Conservation (phyloP, 2,113 vertebrate genomes). For the Tretioscincus oriximinensis region DNA sequence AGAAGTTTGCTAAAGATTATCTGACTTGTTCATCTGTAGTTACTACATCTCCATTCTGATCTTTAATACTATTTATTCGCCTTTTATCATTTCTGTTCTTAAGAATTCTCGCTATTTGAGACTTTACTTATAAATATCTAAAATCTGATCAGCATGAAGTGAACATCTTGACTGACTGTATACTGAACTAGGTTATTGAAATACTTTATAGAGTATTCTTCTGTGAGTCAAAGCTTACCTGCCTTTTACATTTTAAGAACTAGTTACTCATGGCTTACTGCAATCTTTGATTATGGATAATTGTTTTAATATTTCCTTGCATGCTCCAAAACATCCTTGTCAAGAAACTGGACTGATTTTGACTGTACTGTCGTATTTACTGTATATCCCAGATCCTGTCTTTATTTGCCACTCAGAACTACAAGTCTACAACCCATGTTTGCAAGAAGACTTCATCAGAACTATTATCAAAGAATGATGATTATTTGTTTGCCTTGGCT, state of each 20-base stretch:
- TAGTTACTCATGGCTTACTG: background rate
- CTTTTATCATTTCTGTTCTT: too few species aligned
- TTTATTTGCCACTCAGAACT: background rate
- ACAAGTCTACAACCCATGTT: background rate
- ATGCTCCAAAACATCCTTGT: background rate
- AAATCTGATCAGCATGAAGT: background rate
- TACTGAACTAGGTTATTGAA: background rate
- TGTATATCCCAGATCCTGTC: background rate
- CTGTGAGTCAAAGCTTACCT: background rate
- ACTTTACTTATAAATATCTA: background rate
- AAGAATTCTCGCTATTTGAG: too few species aligned
- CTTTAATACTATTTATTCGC: too few species aligned
- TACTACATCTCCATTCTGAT: too few species aligned
- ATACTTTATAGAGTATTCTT: too few species aligned
- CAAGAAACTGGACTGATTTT: background rate
- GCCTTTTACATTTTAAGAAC: background rate
- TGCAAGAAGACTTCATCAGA: background rate
- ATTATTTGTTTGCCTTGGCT: background rate
- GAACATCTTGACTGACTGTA: background rate
- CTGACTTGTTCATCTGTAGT: too few species aligned
- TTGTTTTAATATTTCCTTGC: background rate
- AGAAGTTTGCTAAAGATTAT: too few species aligned
- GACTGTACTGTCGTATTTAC: too few species aligned
- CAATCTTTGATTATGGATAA: background rate
- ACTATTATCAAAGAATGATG: background rate